These are phyloP conservation scores for Philereme transversata DNA, from an alignment of 2,888 invertebrate species.

Conservation along the genomic window DNA sequence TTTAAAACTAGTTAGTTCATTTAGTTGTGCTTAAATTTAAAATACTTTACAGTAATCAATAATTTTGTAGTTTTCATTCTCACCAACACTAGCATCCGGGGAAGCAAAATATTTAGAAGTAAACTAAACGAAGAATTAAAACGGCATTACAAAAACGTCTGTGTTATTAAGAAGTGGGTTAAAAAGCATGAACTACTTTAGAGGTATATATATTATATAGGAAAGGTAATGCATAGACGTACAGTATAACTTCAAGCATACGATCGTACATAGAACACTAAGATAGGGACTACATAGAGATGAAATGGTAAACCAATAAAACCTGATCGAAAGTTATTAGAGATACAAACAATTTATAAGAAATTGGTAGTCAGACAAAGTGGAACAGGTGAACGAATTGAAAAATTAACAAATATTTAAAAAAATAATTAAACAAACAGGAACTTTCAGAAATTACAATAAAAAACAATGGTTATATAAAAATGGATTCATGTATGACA, in stretches of 20 bases:
- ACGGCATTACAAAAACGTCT: background rate
- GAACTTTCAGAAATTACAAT: too few species aligned
- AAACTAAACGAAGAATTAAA: background rate
- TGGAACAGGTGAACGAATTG: too few species aligned
- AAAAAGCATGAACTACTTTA: background rate
- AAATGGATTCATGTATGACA: too few species aligned
- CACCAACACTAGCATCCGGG: slow-evolving; percentile 10
- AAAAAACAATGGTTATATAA: too few species aligned
- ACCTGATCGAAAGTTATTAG: too few species aligned
- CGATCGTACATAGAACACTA: slow-evolving; percentile 42
- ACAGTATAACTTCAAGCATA: slow-evolving; percentile 40
- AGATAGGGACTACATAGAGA: slow-evolving; percentile 47
- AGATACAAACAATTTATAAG: too few species aligned
- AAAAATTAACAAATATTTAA: too few species aligned
- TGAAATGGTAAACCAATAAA: slow-evolving; percentile 40
- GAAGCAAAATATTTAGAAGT: slow-evolving; percentile 13
- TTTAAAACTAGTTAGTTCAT: slow-evolving; percentile 54
- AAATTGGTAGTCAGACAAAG: too few species aligned
- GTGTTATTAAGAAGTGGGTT: background rate
- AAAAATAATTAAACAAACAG: too few species aligned
- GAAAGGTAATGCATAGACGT: slow-evolving; percentile 6
- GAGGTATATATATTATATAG: slow-evolving; percentile 9
- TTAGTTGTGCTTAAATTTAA: slow-evolving; percentile 48
- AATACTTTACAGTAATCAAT: slow-evolving; percentile 39
- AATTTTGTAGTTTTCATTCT: slow-evolving; percentile 21